Conservation (phyloP, 1,140 invertebrate genomes). For the Meteorus sp. region DNA sequence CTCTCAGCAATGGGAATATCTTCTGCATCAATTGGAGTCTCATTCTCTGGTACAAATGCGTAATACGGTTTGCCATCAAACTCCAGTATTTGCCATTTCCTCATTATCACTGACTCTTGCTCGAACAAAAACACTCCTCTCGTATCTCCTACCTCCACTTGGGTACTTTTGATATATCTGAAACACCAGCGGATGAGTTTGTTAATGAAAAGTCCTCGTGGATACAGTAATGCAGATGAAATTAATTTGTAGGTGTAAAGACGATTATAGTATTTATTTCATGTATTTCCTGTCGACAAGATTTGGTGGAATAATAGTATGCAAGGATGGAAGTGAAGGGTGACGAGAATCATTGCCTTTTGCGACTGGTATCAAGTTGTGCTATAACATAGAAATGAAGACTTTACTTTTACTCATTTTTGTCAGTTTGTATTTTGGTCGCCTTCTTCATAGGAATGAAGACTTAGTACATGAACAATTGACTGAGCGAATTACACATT, state of each 20-base stretch:
- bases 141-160: slow-evolving; percentile 22
- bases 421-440: no score
- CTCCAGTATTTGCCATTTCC: slow-evolving; percentile 57
- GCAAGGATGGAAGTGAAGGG: slow-evolving; percentile 50
- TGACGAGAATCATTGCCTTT: background rate
- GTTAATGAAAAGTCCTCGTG: slow-evolving; percentile 7
- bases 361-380: background rate
- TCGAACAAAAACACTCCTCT: slow-evolving; percentile 54
- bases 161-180: slow-evolving; percentile 42
- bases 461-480: no score
- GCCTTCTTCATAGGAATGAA: no score
- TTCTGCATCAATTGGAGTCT: slow-evolving; percentile 37
- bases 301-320: background rate
- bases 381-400: slow-evolving; percentile 40
- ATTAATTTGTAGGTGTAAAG: background rate
- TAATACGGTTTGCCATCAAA: slow-evolving; percentile 57
- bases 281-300: no score
- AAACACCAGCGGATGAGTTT: slow-evolving; percentile 41
- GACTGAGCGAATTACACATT: no score
- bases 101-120: slow-evolving; percentile 53
- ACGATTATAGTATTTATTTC: no score
- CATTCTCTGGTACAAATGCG: slow-evolving; percentile 54
- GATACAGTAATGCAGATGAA: background rate
- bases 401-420: no score
- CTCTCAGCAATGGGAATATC: slow-evolving; percentile 37